Conservation (phyloP, 2,888 invertebrate species). For the Conistra vaccinii region DNA sequence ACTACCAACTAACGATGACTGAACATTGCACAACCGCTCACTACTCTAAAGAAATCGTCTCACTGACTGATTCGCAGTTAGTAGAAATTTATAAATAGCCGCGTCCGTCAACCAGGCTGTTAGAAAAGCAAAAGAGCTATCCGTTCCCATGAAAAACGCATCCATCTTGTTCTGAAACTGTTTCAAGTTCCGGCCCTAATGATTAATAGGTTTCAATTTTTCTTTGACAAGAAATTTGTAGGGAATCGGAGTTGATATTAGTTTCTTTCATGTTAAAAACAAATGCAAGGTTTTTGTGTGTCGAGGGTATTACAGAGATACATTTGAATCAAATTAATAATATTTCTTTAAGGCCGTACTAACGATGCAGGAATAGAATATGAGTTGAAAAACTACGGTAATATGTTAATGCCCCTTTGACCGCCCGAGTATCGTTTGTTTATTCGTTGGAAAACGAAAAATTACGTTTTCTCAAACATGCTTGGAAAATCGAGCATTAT, state of each 20-base stretch:
- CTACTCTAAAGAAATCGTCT: conserved; percentile 29
- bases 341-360: conserved; percentile 16
- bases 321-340: conserved; percentile 43
- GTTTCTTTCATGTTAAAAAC: conserved; percentile 15
- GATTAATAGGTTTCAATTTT: conserved; percentile 46
- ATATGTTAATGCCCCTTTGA: neutral
- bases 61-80: conserved; percentile 42
- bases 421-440: neutral
- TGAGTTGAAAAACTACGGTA: neutral
- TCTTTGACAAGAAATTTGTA: conserved; percentile 39
- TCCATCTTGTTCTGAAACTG: conserved; percentile 38
- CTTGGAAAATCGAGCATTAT: too few relatives aligned
- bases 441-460: neutral
- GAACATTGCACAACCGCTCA: conserved; percentile 25
- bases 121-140: conserved; percentile 31
- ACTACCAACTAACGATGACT: conserved; percentile 13
- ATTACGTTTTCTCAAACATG: neutral
- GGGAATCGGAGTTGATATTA: neutral
- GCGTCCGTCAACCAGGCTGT: conserved; percentile 51
- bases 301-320: neutral
- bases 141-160: conserved; percentile 54
- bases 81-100: conserved; percentile 51
- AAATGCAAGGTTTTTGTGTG: conserved; percentile 24
- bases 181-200: conserved; percentile 29
- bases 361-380: conserved; percentile 4